Evolutionary conservation across 2,113 vertebrate species (phyloP).

Genomic region (Alouatta palliata): DNA sequence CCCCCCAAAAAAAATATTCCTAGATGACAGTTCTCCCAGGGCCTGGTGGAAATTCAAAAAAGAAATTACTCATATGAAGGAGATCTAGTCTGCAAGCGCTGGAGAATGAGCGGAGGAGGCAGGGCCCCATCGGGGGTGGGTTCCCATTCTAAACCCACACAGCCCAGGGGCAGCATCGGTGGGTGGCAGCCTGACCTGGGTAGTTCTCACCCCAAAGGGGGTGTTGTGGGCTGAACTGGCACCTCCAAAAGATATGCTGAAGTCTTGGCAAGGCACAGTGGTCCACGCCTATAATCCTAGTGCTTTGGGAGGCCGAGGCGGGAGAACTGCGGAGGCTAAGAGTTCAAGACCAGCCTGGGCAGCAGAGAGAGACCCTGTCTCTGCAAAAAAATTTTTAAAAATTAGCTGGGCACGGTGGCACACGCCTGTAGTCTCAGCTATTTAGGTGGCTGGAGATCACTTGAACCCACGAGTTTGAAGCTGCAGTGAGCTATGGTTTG

Average conservation of each 20-base stretch:
- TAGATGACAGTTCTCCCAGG: neutral
- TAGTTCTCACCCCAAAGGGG: neutral
- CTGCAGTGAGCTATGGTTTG: too few relatives aligned
- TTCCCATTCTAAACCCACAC: neutral
- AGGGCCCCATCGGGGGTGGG: rapidly evolving
- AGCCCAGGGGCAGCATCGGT: rapidly evolving
- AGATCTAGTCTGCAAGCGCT: neutral
- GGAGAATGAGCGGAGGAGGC: neutral
- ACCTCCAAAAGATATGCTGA: rapidly evolving
- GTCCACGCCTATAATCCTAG: too few relatives aligned
- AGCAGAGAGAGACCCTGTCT: too few relatives aligned
- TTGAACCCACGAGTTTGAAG: too few relatives aligned
- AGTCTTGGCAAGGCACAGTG: too few relatives aligned
- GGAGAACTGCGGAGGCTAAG: too few relatives aligned
- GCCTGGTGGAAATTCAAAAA: neutral
- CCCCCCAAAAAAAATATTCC: rapidly evolving
- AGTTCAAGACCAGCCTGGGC: too few relatives aligned
- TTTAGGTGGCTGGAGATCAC: too few relatives aligned
- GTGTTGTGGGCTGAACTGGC: neutral
- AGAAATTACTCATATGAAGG: neutral
- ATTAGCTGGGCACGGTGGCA: too few relatives aligned
- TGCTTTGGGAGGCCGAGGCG: too few relatives aligned
- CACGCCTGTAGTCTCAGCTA: too few relatives aligned
- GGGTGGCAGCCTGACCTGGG: rapidly evolving
- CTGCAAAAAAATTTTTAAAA: too few relatives aligned